phyloP scores from a whole-genome alignment of 1,140 invertebrate species.

The Battus philenor region DNA sequence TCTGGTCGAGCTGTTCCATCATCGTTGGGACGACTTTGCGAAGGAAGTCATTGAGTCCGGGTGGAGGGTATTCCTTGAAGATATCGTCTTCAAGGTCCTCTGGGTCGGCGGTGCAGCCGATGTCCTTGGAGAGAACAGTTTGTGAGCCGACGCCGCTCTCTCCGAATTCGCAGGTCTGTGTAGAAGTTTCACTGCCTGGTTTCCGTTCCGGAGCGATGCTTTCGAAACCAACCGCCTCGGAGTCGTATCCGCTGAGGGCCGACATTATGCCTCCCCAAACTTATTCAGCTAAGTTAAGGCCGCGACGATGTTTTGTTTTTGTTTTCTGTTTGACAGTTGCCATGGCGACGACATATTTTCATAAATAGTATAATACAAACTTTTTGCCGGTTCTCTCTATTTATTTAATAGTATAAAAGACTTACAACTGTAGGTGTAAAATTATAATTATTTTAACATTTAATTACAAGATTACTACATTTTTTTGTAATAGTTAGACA shows the following conservation, averaged over 20 bases:
- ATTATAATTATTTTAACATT: no score
- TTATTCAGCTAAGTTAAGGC: not conserved
- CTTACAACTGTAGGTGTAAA: no score
- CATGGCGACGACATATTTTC: constrained; percentile 2
- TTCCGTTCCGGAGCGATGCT: constrained; percentile 27
- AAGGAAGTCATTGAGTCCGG: constrained; percentile 51
- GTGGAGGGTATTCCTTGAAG: constrained; percentile 40
- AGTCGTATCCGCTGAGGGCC: constrained; percentile 53
- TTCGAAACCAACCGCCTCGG: constrained; percentile 54
- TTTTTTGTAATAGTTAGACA: no score
- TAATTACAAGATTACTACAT: no score
- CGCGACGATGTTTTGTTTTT: constrained; percentile 20
- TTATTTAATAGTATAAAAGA: no score
- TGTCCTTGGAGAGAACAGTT: constrained; percentile 34
- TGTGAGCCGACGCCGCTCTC: constrained; percentile 37
- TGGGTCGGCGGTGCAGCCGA: constrained; percentile 31
- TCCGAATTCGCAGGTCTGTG: constrained; percentile 48
- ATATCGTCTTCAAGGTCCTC: constrained; percentile 35
- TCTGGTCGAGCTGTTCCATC: constrained; percentile 52
- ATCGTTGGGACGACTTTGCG: constrained; percentile 48
- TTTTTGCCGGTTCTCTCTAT: no score
- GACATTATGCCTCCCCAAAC: constrained; percentile 44
- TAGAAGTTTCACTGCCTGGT: constrained; percentile 22
- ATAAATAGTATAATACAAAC: not conserved
- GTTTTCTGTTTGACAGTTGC: constrained; percentile 10